Evolutionary conservation across 2,797 vertebrate genomes (phyloP), one percentile per base, ranked within the genome.

Genomic region (Enteromius trimaculatus): DNA sequence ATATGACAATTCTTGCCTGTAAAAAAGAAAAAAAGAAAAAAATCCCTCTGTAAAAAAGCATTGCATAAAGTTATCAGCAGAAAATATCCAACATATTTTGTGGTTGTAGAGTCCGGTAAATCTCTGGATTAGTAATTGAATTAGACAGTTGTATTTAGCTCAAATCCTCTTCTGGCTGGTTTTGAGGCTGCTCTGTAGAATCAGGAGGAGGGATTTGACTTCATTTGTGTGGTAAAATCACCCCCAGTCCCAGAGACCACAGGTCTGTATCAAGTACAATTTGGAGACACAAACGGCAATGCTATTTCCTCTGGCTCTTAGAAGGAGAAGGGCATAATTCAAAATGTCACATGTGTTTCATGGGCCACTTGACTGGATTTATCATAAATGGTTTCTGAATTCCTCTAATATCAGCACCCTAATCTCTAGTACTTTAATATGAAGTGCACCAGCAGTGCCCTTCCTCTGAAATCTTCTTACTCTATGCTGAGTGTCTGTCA

Each of bases 291-390:
- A 94, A 93, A 95, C 93, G 91, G 94, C 94, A 95, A 94, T 92
- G 90, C 95, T 94, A 95, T 96, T 96, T 96, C 96, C 95, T 96
- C 94, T 91, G 92, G 95, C 94, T 96, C 95, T 96, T 93, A 93
- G 94, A 95, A 85, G 82, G 47, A 95, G 93, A 91, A 90, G 93
- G 93, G 94, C 96, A 97, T 97, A 96, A 97, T 97, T 97, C 94
- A 96, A 94, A 94, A 94, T 96, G 96, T 98, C 97, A 97, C 96
- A 97, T 96, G 95, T 96, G 95, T 94, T n/a, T 97, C 86, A 70
- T 91, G 91, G 93, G 92, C 94, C 93, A 94, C 94, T 96, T 95
- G 94, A 96, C 93, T 90, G 95, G 95, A 96, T 97, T 97, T 96
- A 96, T 96, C 95, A 93, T 92, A 95, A 96, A 94, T 95, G 96